A percentile compares a stretch with the other conserved stretches of the same genome.
Conservation (phyloP, 2,888 invertebrate genomes). For the Caenorhabditis macrosperma region DNA sequence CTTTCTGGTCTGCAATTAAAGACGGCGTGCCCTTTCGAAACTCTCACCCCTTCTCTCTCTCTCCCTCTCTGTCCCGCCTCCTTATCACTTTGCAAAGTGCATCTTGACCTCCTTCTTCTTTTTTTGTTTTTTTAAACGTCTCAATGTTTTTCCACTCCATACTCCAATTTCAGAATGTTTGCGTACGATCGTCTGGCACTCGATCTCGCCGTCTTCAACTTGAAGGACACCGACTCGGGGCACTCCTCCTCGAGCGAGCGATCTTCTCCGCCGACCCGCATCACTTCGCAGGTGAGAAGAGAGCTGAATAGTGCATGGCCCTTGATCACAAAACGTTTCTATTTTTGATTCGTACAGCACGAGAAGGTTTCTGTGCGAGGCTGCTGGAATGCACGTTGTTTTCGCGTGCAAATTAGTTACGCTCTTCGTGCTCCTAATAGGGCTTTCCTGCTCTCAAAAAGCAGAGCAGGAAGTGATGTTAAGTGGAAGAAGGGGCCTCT, state of each 20-base stretch:
- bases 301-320: too few relatives aligned
- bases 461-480: background rate
- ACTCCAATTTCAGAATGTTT: slow-evolving; percentile 70
- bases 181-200: slow-evolving; percentile 78
- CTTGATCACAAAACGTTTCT: background rate
- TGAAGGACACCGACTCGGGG: slow-evolving; percentile 44
- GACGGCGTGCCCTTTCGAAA: background rate
- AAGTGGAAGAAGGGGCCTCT: background rate
- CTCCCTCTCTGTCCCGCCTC: background rate
- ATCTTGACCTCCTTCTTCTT: slow-evolving; percentile 15
- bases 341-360: background rate
- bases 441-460: background rate
- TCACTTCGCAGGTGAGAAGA: slow-evolving; percentile 38
- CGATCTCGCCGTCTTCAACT: slow-evolving; percentile 72
- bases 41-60: background rate
- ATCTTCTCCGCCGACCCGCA: slow-evolving; percentile 32
- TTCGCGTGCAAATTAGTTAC: slow-evolving; percentile 2
- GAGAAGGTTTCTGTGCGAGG: background rate
- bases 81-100: slow-evolving; percentile 19
- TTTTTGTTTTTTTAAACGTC: background rate
- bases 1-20: background rate
- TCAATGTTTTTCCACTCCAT: background rate
- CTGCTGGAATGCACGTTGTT: background rate
- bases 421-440: background rate
- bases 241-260: slow-evolving; percentile 32